Base-by-base conservation (phyloP, 2,888 invertebrate genomes). In the Boloria euphrosyne region DNA sequence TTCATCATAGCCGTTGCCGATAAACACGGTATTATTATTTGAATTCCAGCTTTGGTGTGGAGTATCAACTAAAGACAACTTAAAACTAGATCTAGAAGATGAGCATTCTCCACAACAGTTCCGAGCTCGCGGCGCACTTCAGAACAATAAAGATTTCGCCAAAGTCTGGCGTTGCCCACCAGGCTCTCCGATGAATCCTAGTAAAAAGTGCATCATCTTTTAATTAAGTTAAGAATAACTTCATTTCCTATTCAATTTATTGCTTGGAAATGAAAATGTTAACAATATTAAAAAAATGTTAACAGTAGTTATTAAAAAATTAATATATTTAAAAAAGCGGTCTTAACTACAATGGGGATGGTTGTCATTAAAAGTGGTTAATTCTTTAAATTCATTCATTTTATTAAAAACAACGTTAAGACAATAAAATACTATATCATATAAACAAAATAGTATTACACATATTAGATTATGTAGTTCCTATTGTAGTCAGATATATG, bases 11-110 rank as follows among this genome's bases (percentile, higher is more conserved):
- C 6, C 31, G 5, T 6, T 27, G 17, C 38, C 16, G n/a, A 44
- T 51, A 22, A 58, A n/a, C 3, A 47, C n/a, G n/a, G 7, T 10
- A n/a, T 27, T 5, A 16, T 16, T 16, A 13, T 47, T 38, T 18
- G 5, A 22, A 31, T 74, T 71, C 66, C 85, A 96, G 96, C 91
- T 97, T 13, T 98, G 98, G 98, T 98, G 98, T 82, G 97, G 97
- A 80, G 94, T 95, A 43, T 94, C 93, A 71, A 95, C 95, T 46
- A 89, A 88, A 31, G 93, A 94, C 43, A 94, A 95, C 0, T 81
- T 96, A 10, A 89, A 90, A 53, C 93, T 93, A 72, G 95, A 96
- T 67, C 80, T 96, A 3, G 92, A 93, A 66, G 96, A 97, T 75
- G 94, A 95, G 57, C 97, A 97, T 77, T 94, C 96, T 68, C 97